Percentiles rank a stretch among this genome's conserved stretches.
phyloP scores from a whole-genome alignment of 2,797 vertebrate genomes.

The Otus scops region DNA sequence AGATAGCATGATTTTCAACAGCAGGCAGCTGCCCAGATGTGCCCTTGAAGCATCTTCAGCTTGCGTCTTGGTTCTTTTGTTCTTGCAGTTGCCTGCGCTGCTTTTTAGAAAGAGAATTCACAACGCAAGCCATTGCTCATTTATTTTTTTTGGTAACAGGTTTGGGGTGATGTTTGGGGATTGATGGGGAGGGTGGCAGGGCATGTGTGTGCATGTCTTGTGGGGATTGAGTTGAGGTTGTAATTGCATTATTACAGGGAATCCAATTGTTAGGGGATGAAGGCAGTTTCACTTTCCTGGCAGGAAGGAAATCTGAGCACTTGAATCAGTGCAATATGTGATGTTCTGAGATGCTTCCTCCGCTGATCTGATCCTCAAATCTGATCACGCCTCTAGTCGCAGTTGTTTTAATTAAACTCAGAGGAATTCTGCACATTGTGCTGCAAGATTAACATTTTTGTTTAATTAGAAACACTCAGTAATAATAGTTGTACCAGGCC shows the following conservation, averaged over 20 bases:
- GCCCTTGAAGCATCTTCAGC: conserved; percentile 31
- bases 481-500: not conserved
- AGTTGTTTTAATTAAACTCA: conserved; percentile 79
- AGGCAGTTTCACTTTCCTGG: not conserved
- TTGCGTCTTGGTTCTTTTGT: not conserved
- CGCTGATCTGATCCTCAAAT: conserved; percentile 39
- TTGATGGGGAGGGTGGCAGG: not conserved
- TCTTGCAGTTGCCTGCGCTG: not conserved
- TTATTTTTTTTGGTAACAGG: not conserved
- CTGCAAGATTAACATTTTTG: conserved; percentile 68
- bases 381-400: conserved; percentile 46
- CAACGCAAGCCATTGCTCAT: not conserved
- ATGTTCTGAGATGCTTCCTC: not conserved
- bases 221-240: not conserved
- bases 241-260: not conserved
- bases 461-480: conserved; percentile 69
- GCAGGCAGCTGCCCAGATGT: conserved; percentile 40
- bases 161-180: not conserved
- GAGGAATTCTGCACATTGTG: conserved; percentile 70
- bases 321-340: not conserved
- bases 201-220: not conserved
- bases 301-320: conserved; percentile 36
- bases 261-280: not conserved
- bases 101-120: not conserved
- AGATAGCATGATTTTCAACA: not conserved